Evolutionary conservation across 2,888 invertebrate species (phyloP), one percentile per base, ranked within the genome.

Genomic region (Pseudococcus longispinus): DNA sequence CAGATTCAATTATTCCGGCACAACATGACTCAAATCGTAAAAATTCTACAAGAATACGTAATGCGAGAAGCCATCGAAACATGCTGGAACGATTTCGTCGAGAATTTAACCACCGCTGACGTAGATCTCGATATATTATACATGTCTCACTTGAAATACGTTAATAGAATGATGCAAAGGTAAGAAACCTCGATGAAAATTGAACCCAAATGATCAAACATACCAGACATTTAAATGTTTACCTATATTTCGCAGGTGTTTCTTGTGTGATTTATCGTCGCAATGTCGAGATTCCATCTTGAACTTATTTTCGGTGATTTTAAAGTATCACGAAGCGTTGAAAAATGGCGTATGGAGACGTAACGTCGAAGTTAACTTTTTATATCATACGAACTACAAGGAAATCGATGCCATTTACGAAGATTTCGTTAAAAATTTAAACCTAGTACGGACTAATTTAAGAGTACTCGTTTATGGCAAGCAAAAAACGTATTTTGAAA

Each of bases 311-410:
- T 77, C 77, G 55, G 20, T 77, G 20, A 55, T 86, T 32, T 77
- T 86, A 18, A 74, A 80, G 15, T 86, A 86, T n/a, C 86, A 86
- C 51, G 60, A 51, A 51, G 86, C 86, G n/a, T 74, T 77, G 46
- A 74, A 51, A 20, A 18, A 18, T 13, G 86, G 86, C 44, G 44
- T 44, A 29, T 86, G 86, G 86, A 74, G 23, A 51, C 77, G 77
- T 44, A 86, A 86, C 77, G 80, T 51, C 18, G 29, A 86, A 80
- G 46, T 46, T 32, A 86, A 86, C 44, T 86, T 86, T n/a, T 20
- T 86, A 51, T 86, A 86, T 55, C 86, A 86, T 74, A 86, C 86
- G 29, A 86, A 86, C 46, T 86, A 55, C 37, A 86, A 86, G 51
- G 74, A 77, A 26, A 51, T 86, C 9, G 42, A 86, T 8, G 23